Conservation (phyloP, 1,140 invertebrate genomes). For the Drosophila equinoxialis region DNA sequence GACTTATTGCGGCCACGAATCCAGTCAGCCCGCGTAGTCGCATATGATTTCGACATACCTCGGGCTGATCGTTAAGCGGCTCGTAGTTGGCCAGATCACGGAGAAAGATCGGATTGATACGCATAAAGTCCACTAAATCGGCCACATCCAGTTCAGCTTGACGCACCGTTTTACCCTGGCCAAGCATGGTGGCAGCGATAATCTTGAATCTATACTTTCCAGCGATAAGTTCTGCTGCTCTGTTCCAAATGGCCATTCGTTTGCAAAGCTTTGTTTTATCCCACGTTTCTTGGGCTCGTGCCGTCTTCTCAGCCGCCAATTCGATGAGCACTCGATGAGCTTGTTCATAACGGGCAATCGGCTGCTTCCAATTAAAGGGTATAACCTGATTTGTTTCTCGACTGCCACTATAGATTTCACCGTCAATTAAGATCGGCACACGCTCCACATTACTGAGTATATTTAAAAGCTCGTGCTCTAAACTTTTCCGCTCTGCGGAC, state of each 20-base stretch:
- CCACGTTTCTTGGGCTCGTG: slow-evolving; percentile 91
- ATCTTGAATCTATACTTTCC: slow-evolving; percentile 92
- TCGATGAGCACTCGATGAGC: slow-evolving; percentile 91
- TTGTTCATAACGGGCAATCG: slow-evolving; percentile 84
- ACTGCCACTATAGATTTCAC: slow-evolving; percentile 87
- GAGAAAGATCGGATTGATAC: slow-evolving; percentile 95
- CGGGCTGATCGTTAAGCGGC: slow-evolving; percentile 89
- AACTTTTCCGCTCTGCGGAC: slow-evolving; percentile 90
- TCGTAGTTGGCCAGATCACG: slow-evolving; percentile 88
- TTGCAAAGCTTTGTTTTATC: slow-evolving; percentile 91
- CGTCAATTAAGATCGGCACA: slow-evolving; percentile 95
- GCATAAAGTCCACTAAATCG: slow-evolving; percentile 97
- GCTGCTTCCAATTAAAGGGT: slow-evolving; percentile 43
- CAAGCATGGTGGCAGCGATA: slow-evolving; percentile 98
- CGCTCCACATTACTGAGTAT: slow-evolving; percentile 87
- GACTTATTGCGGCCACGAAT: slow-evolving; percentile 98
- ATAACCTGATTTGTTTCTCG: slow-evolving; percentile 82
- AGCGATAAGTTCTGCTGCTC: slow-evolving; percentile 94
- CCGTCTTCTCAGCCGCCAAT: slow-evolving; percentile 91
- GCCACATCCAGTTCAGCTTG: slow-evolving; percentile 99
- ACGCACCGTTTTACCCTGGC: slow-evolving; percentile 96
- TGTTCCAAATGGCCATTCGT: slow-evolving; percentile 90
- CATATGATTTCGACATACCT: slow-evolving; percentile 88
- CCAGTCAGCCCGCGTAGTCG: slow-evolving; percentile 96
- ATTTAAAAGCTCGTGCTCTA: slow-evolving; percentile 88